These are phyloP conservation scores for Illadopsis cleaveri DNA, from an alignment of 2,113 vertebrate species.

Conservation along the genomic window DNA sequence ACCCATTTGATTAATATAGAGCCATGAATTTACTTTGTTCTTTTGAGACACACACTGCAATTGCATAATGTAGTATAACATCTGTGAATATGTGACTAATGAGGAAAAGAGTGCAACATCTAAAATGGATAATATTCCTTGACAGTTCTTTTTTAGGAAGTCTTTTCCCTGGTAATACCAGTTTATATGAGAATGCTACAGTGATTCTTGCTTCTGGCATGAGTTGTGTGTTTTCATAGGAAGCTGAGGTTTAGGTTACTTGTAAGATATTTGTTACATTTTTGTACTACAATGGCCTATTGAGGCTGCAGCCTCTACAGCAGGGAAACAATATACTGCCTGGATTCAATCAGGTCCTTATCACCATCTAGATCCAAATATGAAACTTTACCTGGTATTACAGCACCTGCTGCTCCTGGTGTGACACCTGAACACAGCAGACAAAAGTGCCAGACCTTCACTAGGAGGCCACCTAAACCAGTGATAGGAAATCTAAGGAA, in stretches of 20 bases:
- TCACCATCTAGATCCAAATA: neutral
- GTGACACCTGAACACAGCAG: neutral
- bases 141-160: neutral
- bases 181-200: neutral
- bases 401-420: neutral
- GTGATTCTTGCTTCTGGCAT: neutral
- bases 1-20: neutral
- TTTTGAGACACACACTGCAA: neutral
- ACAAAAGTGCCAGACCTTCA: neutral
- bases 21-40: neutral
- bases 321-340: neutral
- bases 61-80: neutral
- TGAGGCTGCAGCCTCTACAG: neutral
- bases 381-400: neutral
- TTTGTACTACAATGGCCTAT: neutral
- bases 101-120: neutral
- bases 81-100: neutral
- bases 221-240: neutral
- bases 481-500: neutral
- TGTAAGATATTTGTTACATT: neutral
- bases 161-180: neutral
- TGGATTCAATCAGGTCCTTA: neutral
- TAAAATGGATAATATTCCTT: neutral
- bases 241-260: neutral
- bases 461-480: neutral